phyloP scores from a whole-genome alignment of 2,113 vertebrate species.

The Zootoca vivipara region DNA sequence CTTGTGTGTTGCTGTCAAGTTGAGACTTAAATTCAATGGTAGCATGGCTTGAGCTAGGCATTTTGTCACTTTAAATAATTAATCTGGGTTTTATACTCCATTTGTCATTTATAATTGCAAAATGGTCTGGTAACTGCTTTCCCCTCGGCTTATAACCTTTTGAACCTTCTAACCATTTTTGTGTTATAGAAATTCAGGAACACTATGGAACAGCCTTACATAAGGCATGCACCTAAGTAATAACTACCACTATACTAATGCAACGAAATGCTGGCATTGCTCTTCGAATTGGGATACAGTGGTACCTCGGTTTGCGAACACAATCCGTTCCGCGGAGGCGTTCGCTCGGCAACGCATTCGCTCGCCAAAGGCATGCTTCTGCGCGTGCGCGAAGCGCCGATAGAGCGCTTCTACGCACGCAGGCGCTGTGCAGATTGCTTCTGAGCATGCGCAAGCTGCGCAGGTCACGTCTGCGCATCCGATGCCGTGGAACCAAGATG shows the following conservation, averaged over 20 bases:
- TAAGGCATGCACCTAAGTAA: neutral
- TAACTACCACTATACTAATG: neutral
- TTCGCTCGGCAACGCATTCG: no score
- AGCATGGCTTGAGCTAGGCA: neutral
- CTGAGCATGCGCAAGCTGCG: no score
- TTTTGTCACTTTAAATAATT: constrained; percentile 1
- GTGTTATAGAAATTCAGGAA: neutral
- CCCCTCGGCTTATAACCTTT: neutral
- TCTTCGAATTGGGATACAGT: neutral
- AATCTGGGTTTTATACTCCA: neutral
- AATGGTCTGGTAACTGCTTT: neutral
- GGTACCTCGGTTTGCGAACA: no score
- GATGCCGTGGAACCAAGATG: no score
- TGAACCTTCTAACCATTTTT: neutral
- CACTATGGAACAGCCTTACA: neutral
- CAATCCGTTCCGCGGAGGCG: no score
- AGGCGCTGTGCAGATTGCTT: no score
- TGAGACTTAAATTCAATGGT: neutral
- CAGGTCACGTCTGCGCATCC: no score
- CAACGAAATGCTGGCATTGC: neutral
- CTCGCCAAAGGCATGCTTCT: no score
- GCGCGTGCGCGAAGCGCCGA: no score
- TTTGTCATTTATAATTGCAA: constrained; percentile 16
- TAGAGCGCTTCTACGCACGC: no score
- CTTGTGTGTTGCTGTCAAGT: neutral